A percentile compares a stretch with the other conserved stretches of the same genome.
Evolutionary conservation across 2,797 vertebrate genomes (phyloP).

Genomic region (Novumbra hubbsi): DNA sequence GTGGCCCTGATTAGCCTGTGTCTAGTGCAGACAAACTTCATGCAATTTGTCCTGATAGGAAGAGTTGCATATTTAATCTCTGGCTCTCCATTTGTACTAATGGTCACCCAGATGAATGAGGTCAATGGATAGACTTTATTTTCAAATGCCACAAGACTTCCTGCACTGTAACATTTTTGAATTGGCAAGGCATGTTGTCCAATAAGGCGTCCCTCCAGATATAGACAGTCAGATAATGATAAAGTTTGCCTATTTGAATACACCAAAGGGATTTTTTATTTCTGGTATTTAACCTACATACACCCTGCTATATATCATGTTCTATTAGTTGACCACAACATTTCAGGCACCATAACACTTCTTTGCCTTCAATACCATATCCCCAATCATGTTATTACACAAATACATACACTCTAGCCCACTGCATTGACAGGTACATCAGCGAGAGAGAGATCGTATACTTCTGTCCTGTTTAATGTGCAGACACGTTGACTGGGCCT

Average conservation of each 20-base stretch:
- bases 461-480: not conserved
- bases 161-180: slow-evolving; percentile 10
- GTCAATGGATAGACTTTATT: slow-evolving; percentile 20
- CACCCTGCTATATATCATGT: not conserved
- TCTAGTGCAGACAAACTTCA: slow-evolving; percentile 65
- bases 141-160: not conserved
- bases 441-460: not conserved
- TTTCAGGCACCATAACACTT: not conserved
- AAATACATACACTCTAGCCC: not conserved
- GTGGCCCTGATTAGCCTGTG: slow-evolving; percentile 61
- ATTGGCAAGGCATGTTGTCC: not conserved
- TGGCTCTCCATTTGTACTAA: slow-evolving; percentile 55
- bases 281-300: not conserved
- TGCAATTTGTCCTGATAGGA: slow-evolving; percentile 64
- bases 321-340: not conserved
- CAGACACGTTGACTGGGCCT: not conserved
- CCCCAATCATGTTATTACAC: not conserved
- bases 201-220: not conserved
- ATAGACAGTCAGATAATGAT: not conserved
- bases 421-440: not conserved
- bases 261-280: not conserved
- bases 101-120: slow-evolving; percentile 43
- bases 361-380: not conserved
- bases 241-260: not conserved
- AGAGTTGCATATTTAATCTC: slow-evolving; percentile 63